Base-by-base conservation (phyloP, 2,888 invertebrate species). In the Tholera decimalis region DNA sequence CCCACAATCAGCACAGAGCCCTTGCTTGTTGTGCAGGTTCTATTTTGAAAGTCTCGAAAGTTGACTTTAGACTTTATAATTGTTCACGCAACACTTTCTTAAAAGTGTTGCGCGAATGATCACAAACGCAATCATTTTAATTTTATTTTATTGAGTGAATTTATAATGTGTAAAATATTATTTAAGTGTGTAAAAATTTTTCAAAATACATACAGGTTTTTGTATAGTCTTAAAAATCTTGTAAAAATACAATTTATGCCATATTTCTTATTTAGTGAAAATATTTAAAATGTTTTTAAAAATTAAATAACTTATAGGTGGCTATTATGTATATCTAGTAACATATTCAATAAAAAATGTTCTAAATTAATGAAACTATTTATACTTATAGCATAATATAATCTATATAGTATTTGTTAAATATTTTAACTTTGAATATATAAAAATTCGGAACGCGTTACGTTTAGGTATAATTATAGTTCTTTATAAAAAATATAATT, bases 291-390 rank as follows among this genome's bases (percentile, higher is more conserved):
- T 82, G 87, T 89, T 92, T 91, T 86, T 69, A 80, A 82, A 80
- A 73, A 85, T 84, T 80, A 85, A 82, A 88, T 87, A 89, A 85
- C 85, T 86, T 83, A 86, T 90, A 91, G 88, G 84, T 87, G 85
- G 85, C 84, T 91, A 92, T 89, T 88, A 88, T 90, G 86, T 89
- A 87, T 88, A 89, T 89, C 82, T 92, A 92, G 92, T 85, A 87
- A 91, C 88, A 91, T 89, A 93, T 94, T 94, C 92, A 94, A 92
- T 91, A 93, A 93, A 89, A 89, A 92, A 90, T 94, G 93, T 94
- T 94, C 93, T 94, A 93, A 94, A 82, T 82, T 80, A 82, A 73
- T 80, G 82, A 82, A 85, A 89, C 81, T 84, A 85, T 88, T 88
- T 91, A 90, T 91, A 91, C 83, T 86, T 80, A 90, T 90, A 89